A percentile compares a stretch with the other conserved stretches of the same genome.
Evolutionary conservation across 1,140 invertebrate species (phyloP).

Genomic region (Cydia fagiglandana): DNA sequence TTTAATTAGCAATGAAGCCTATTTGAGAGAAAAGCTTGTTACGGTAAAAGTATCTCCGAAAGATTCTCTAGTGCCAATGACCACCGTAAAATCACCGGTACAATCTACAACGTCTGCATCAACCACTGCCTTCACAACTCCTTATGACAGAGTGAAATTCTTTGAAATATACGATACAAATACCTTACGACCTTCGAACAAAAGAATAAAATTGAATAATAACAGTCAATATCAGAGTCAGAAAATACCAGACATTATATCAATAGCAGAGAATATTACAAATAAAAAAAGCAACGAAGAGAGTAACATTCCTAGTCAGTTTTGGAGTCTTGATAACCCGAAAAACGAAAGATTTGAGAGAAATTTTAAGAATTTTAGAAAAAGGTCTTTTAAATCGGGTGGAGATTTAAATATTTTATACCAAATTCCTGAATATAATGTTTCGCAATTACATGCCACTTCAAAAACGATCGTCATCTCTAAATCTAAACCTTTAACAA

Average conservation of each 20-base stretch:
- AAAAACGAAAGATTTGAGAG: neutral
- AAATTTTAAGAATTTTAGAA: neutral
- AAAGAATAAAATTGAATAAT: neutral
- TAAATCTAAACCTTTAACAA: neutral
- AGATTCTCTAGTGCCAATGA: neutral
- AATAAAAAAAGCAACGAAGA: neutral
- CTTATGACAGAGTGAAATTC: slow-evolving; percentile 64
- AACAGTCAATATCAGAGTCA: neutral
- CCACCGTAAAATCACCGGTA: neutral
- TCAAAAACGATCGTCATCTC: neutral
- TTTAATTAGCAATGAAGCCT: neutral
- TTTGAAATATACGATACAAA: slow-evolving; percentile 68
- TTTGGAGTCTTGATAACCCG: neutral
- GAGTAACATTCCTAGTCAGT: neutral
- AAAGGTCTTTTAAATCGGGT: neutral
- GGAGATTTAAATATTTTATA: neutral
- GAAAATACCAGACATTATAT: neutral
- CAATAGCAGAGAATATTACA: neutral
- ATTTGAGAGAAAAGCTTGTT: neutral
- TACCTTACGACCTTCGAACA: slow-evolving; percentile 35
- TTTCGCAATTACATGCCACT: neutral
- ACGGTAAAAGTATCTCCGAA: slow-evolving; percentile 6
- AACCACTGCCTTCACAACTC: slow-evolving; percentile 36
- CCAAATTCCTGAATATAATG: neutral
- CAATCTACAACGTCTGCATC: slow-evolving; percentile 28